phyloP scores from a whole-genome alignment of 2,113 vertebrate genomes.

The Bothrops jararaca region DNA sequence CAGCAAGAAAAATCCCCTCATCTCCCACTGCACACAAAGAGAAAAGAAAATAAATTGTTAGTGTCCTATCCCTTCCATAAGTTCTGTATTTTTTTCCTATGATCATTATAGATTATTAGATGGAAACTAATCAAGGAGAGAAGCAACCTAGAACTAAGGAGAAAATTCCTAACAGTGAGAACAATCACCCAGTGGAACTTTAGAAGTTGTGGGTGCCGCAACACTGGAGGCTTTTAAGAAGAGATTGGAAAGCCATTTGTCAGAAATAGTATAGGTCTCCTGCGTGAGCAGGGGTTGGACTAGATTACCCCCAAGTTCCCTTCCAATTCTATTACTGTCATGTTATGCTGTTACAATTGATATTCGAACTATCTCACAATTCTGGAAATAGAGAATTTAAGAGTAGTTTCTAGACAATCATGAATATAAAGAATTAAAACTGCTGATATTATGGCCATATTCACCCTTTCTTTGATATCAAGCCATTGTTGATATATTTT shows the following conservation, averaged over 20 bases:
- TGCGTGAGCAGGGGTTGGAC: neutral
- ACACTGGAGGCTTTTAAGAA: neutral
- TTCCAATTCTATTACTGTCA: neutral
- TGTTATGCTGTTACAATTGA: neutral
- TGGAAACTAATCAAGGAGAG: neutral
- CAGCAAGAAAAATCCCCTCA: too few species aligned
- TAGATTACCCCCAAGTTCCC: neutral
- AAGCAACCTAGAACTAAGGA: neutral
- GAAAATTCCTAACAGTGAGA: neutral
- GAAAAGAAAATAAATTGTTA: too few species aligned
- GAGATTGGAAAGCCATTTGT: neutral
- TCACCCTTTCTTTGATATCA: constrained; percentile 19
- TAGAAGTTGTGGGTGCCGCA: neutral
- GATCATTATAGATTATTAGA: constrained; percentile 12
- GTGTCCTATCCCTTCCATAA: too few species aligned
- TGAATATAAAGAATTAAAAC: constrained; percentile 11
- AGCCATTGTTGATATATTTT: constrained; percentile 13
- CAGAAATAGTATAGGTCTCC: neutral
- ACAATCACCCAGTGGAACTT: neutral
- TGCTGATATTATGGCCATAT: neutral
- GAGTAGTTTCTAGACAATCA: neutral
- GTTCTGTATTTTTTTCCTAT: neutral
- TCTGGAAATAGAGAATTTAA: neutral
- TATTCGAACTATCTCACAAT: neutral
- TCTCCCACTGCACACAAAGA: too few species aligned